Evolutionary conservation across 2,888 invertebrate species (phyloP).

Genomic region (Timandra comae): DNA sequence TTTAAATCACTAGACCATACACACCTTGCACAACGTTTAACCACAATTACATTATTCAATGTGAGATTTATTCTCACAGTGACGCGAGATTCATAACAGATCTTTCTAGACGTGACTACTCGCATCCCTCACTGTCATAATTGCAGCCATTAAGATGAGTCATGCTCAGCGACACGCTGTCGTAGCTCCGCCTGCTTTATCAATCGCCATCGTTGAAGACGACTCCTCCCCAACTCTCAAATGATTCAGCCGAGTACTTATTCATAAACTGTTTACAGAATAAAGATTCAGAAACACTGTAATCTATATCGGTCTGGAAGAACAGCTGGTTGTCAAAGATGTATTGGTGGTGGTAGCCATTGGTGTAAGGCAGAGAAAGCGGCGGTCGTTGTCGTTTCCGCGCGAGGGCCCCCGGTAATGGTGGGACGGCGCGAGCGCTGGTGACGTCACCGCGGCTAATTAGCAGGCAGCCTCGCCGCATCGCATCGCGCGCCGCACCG

Average conservation of each 20-base stretch:
- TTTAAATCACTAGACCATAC: constrained; percentile 8
- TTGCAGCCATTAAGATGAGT: constrained; percentile 72
- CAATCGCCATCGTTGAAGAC: constrained; percentile 48
- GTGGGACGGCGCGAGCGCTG: constrained; percentile 40
- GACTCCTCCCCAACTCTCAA: constrained; percentile 21
- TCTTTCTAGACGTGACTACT: constrained; percentile 36
- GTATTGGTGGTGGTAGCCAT: constrained; percentile 26
- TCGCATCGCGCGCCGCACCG: constrained; percentile 37
- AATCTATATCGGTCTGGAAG: constrained; percentile 21
- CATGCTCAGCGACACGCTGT: constrained; percentile 69
- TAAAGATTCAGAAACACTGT: neutral
- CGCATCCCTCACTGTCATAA: constrained; percentile 54
- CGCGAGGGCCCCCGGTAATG: constrained; percentile 67
- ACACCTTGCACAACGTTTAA: constrained; percentile 4
- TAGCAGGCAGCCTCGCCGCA: constrained; percentile 54
- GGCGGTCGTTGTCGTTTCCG: constrained; percentile 73
- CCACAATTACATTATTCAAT: constrained; percentile 1
- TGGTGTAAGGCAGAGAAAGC: constrained; percentile 60
- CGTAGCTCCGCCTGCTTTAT: constrained; percentile 55
- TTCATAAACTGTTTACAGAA: too few relatives aligned
- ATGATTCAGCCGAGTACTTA: neutral
- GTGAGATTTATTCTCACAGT: constrained; percentile 23
- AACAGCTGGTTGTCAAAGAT: constrained; percentile 29
- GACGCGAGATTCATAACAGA: constrained; percentile 45
- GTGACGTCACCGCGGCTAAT: constrained; percentile 68